Evolutionary conservation across 2,888 invertebrate genomes (phyloP).

Genomic region (Schrankia costaestrigalis): DNA sequence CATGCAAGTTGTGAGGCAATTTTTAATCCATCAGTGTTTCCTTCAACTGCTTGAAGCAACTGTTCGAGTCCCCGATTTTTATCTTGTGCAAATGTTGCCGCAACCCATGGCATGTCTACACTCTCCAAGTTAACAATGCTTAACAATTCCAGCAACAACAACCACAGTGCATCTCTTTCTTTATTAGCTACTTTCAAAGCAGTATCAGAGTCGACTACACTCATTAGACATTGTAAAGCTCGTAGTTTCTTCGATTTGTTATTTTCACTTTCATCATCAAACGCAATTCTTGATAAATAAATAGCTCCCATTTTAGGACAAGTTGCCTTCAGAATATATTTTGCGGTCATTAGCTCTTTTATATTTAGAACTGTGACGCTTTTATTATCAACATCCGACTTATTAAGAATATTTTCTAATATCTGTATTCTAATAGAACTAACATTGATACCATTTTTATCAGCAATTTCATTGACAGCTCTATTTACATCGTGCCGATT

Average conservation of each 20-base stretch:
- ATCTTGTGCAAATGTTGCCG: conserved; percentile 65
- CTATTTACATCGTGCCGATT: conserved; percentile 66
- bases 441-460: conserved; percentile 72
- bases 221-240: conserved; percentile 74
- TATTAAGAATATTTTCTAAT: conserved; percentile 68
- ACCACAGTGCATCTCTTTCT: conserved; percentile 66
- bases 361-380: conserved; percentile 47
- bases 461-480: conserved; percentile 74
- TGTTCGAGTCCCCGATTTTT: conserved; percentile 65
- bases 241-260: conserved; percentile 72
- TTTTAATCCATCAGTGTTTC: conserved; percentile 58
- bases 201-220: conserved; percentile 68
- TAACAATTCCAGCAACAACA: conserved; percentile 63
- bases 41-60: conserved; percentile 53
- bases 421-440: conserved; percentile 73
- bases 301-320: conserved; percentile 77
- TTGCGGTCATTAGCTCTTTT: conserved; percentile 66
- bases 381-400: conserved; percentile 47
- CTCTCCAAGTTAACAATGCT: conserved; percentile 64
- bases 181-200: conserved; percentile 68
- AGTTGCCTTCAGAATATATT: conserved; percentile 74
- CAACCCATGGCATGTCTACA: conserved; percentile 73
- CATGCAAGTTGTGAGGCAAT: conserved; percentile 56
- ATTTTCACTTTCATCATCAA: conserved; percentile 70
- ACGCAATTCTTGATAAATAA: conserved; percentile 71